Base-by-base conservation (phyloP, 2,113 vertebrate genomes). In the Diphyllodes magnificus region DNA sequence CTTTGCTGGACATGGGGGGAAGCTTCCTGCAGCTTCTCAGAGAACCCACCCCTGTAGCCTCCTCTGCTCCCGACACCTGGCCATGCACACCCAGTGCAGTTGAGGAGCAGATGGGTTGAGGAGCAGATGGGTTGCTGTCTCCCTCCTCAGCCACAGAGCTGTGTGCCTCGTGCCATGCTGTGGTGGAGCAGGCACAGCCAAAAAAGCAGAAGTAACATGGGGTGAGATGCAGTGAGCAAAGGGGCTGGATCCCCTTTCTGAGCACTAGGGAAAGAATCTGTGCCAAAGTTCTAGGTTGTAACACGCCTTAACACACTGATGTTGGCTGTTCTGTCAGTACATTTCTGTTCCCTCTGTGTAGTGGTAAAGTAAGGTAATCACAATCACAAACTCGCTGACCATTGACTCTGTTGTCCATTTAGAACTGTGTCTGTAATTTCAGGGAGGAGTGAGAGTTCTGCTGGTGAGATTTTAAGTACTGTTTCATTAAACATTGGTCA, bases 121-220 rank as follows among this genome's bases (percentile, higher is more conserved):
- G 23, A 37, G 47, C 39, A 71, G 40, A 8, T 14, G 11, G 15
- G 8, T 11, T 81, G 27, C 27, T 12, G 3, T 51, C 33, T 54
- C 23, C 56, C 47, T 79, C 14, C 65, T 28, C 16, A 37, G 25
- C 28, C 35, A 3, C 25, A 31, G 33, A 30, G 27, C n/a, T 28
- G 27, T 0, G 4, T 69, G 50, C n/a, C 39, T 56, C 1, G 2
- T 73, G 54, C 56, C n/a, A 9, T 0, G 2, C 53, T 65, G 68
- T 13, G 3, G 14, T 35, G 50, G 19, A 44, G 31, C 63, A 72
- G 22, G 28, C 25, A 17, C 13, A 63, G 33, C 31, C 22, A 25
- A 53, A 35, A 80, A 53, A 42, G 2, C 30, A 39, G 39, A 63
- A 44, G 21, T 45, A 31, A 31, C 15, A 19, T 9, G 5, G 17